Percentiles rank a stretch among this genome's conserved stretches.
Conservation (phyloP, 2,113 vertebrate genomes). For the Montifringilla adamsi region DNA sequence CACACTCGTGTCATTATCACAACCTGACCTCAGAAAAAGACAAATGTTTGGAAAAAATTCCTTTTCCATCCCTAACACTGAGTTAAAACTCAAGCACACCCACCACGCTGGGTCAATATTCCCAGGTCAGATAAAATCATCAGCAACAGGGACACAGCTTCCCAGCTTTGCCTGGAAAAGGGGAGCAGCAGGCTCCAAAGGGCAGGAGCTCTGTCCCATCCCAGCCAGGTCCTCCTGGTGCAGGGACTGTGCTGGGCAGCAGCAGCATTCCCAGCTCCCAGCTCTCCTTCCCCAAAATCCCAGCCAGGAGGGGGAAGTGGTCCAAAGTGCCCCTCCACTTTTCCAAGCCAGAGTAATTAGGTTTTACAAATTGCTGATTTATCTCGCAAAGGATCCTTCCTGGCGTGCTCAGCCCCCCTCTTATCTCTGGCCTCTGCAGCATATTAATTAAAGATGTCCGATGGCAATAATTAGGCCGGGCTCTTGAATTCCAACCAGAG, state of each 20-base stretch:
- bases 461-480: neutral
- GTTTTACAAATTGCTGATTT: neutral
- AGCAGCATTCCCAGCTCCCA: neutral
- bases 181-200: neutral
- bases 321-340: neutral
- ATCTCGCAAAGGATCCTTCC: neutral
- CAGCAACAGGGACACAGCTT: fast-evolving
- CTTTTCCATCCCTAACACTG: neutral
- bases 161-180: neutral
- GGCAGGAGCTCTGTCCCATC: neutral
- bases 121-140: neutral
- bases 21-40: neutral
- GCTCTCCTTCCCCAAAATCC: neutral
- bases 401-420: neutral
- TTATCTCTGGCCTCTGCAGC: neutral
- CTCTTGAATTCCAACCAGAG: neutral
- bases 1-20: neutral
- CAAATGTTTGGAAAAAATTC: neutral
- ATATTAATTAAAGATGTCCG: neutral
- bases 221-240: neutral
- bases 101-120: fast-evolving
- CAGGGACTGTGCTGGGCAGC: neutral
- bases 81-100: neutral
- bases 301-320: neutral
- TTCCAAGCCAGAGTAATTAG: neutral